Base-by-base conservation (phyloP, 2,888 invertebrate genomes). In the Perizoma affinitatum region DNA sequence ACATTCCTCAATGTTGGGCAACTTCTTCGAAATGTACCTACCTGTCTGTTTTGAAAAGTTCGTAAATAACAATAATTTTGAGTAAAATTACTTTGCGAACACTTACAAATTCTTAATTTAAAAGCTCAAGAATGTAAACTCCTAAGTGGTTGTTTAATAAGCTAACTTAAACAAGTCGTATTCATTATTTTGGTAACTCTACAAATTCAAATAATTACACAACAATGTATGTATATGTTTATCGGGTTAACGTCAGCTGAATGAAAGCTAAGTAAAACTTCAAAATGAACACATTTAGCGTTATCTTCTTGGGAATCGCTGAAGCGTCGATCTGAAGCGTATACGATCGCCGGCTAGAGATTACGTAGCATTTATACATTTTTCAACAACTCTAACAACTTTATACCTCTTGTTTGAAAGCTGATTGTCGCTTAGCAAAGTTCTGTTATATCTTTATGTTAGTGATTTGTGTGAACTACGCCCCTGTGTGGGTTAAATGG, bases 381-480 rank as follows among this genome's bases (percentile, higher is more conserved):
- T 54, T 60, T 52, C 42, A 52, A 38, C 47, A 10, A 41, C 36
- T 51, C 5, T 36, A 6, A 44, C 40, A 45, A 38, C 51, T 55
- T 52, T 60, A 55, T 43, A 3, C 5, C 33, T 22, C 0, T 46
- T 11, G 55, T 5, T 42, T 43, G 51, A 55, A 51, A 60, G 54
- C 10, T 43, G 6, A 55, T 43, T 47, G 38, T 60, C 43, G 51
- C 46, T 54, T 36, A 43, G 43, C 51, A 51, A 6, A 46, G 45
- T 34, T 49, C 6, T 11, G 33, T 47, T 47, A 55, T 60, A 60
- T 55, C 60, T 60, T 55, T 46, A 54, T 60, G 46, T 22, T 35
- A 46, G 50, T 60, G 50, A 60, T 54, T 60, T 50, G 60, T 51
- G 60, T 47, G 60, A 52, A 55, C 54, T 60, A 55, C 46, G 47